Conservation (phyloP, 2,113 vertebrate genomes). For the Natator depressus region DNA sequence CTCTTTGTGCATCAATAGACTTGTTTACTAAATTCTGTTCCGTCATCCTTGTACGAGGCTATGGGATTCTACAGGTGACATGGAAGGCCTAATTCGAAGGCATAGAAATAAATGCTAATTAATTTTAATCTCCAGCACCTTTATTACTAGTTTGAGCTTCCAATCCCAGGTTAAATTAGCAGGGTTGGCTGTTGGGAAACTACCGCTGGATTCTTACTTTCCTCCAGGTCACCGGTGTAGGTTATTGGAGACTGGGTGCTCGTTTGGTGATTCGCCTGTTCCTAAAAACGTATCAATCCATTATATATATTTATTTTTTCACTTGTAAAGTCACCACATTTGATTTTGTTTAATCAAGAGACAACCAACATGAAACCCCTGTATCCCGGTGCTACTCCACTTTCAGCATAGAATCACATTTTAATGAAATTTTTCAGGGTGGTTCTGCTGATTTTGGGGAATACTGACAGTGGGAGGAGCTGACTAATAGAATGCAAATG, state of each 20-base stretch:
- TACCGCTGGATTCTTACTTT: not conserved
- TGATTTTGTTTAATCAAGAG: not conserved
- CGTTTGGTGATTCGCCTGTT: not conserved
- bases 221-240: fast-evolving
- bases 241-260: not conserved
- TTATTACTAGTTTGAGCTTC: not conserved
- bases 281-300: not conserved
- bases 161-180: not conserved
- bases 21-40: not conserved
- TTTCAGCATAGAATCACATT: not conserved
- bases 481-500: not conserved
- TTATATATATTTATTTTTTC: not conserved
- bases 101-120: too few relatives aligned
- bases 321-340: not conserved
- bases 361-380: not conserved
- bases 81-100: not conserved
- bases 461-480: not conserved
- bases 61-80: too few relatives aligned
- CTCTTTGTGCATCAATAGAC: not conserved
- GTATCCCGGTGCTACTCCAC: not conserved
- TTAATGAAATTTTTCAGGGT: not conserved
- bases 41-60: not conserved
- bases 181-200: not conserved
- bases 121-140: too few relatives aligned
- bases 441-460: not conserved